These are phyloP conservation scores for Typhlichthys eigenmanni DNA, from an alignment of 2,797 vertebrate species.

Conservation along the genomic window DNA sequence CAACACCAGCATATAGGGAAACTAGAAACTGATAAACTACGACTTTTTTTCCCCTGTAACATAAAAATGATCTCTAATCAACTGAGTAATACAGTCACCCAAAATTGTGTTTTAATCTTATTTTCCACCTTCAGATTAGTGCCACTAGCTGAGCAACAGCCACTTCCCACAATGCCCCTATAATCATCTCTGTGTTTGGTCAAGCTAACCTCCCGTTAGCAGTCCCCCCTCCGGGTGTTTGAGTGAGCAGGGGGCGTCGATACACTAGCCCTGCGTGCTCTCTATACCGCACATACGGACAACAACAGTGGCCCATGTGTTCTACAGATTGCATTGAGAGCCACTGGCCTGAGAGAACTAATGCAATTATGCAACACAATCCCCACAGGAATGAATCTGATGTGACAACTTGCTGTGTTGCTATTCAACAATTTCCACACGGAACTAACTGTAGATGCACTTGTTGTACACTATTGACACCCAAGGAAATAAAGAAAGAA, in stretches of 20 bases:
- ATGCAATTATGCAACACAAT: conserved; percentile 74
- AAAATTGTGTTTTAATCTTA: not conserved
- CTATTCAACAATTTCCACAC: conserved; percentile 36
- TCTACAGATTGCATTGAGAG: conserved; percentile 61
- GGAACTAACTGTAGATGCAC: conserved; percentile 14
- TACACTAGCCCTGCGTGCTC: conserved; percentile 62
- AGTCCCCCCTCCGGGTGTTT: conserved; percentile 60
- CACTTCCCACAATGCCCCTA: conserved; percentile 54
- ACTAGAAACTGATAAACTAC: too few relatives aligned
- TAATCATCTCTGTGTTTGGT: conserved; percentile 66
- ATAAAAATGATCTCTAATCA: too few relatives aligned
- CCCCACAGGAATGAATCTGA: conserved; percentile 53
- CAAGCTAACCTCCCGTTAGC: conserved; percentile 73
- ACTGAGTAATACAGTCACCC: too few relatives aligned
- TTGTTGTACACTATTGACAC: conserved; percentile 14
- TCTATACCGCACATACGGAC: conserved; percentile 54
- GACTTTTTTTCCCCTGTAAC: too few relatives aligned
- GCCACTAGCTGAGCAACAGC: conserved; percentile 56
- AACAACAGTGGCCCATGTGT: conserved; percentile 67
- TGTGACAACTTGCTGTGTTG: conserved; percentile 60
- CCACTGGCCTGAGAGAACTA: conserved; percentile 63
- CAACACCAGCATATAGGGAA: too few relatives aligned
- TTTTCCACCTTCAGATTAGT: conserved; percentile 40
- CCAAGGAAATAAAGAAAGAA: not conserved
- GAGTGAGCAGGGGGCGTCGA: conserved; percentile 62